phyloP scores from a whole-genome alignment of 2,797 vertebrate species.

The Darevskia mixta region DNA sequence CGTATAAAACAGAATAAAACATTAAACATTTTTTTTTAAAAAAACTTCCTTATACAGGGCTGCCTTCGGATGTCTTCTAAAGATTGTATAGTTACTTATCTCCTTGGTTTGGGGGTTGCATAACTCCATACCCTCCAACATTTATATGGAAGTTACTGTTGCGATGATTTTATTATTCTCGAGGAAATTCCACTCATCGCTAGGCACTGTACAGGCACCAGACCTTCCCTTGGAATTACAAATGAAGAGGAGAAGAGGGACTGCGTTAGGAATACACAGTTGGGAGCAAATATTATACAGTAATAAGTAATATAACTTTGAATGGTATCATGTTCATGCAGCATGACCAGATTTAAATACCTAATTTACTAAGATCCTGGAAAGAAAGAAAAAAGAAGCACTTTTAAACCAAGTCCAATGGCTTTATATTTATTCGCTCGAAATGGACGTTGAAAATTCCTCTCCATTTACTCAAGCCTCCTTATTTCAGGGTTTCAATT shows the following conservation, averaged over 20 bases:
- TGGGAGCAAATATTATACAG: slow-evolving; percentile 50
- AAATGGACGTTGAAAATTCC: slow-evolving; percentile 26
- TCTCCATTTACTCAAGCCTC: slow-evolving; percentile 27
- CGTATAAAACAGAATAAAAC: too few relatives aligned
- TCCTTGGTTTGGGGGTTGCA: too few relatives aligned
- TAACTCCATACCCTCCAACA: too few relatives aligned
- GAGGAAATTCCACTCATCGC: slow-evolving; percentile 3
- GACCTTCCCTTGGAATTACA: slow-evolving; percentile 12
- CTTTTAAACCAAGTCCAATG: slow-evolving; percentile 37
- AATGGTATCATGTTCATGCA: slow-evolving; percentile 65
- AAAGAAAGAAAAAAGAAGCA: slow-evolving; percentile 31
- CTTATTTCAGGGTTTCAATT: not conserved
- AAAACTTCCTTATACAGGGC: too few relatives aligned
- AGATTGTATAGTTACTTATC: too few relatives aligned
- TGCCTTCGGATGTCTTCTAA: too few relatives aligned
- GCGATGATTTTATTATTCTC: not conserved
- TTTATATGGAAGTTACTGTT: not conserved
- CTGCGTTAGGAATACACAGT: slow-evolving; percentile 1
- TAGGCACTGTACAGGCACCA: not conserved
- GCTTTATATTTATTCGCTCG: not conserved
- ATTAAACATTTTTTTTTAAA: too few relatives aligned
- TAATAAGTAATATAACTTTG: slow-evolving; percentile 64
- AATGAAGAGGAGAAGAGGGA: slow-evolving; percentile 3
- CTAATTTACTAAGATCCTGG: slow-evolving; percentile 58
- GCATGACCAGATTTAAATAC: slow-evolving; percentile 69